Base-by-base conservation (phyloP, 2,113 vertebrate species). In the Rhea pennata region DNA sequence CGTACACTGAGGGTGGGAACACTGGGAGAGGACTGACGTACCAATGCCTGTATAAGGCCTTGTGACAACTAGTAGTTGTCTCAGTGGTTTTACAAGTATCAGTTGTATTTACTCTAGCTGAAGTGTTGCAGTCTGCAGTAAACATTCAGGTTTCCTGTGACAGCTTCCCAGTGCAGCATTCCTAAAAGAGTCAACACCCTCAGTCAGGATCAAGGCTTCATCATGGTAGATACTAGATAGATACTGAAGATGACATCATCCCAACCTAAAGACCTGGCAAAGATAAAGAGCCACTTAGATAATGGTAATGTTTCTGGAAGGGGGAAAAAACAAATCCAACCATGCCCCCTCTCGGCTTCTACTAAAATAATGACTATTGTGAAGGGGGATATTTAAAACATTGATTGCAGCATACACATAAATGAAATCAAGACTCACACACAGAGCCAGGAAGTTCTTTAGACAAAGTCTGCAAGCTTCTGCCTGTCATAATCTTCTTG, bases 401-500 rank as follows among this genome's bases (percentile, higher is more conserved):
- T 19, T 79, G 75, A 50, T 50, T 89, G 70, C 31, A 69, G 71
- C 89, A 65, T 54, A 54, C 72, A 50, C 1, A 1, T 86, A 90
- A 93, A 56, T 84, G 90, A 58, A 92, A 94, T 36, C 81, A 91
- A 95, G 88, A 85, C 88, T 86, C 59, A 71, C 46, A 91, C 27
- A 64, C 16, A 56, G 92, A 82, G 74, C 40, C 1, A 0, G 82
- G 73, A 94, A 95, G 74, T 93, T 95, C 65, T 92, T 95, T 89
- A 87, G 78, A 70, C 86, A n/a, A 83, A 88, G 71, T 81, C 95
- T 96, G 71, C 69, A 74, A 58, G 84, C 90, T 90, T 46, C 87
- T 92, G 85, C 44, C 80, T 97, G 33, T 96, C 97, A 93, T 97
- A 96, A 95, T 67, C 58, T 78, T 93, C 84, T n/a, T 92, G 83